Evolutionary conservation across 2,113 vertebrate species (phyloP), one percentile per base, ranked within the genome.

Genomic region (Trachemys scripta): DNA sequence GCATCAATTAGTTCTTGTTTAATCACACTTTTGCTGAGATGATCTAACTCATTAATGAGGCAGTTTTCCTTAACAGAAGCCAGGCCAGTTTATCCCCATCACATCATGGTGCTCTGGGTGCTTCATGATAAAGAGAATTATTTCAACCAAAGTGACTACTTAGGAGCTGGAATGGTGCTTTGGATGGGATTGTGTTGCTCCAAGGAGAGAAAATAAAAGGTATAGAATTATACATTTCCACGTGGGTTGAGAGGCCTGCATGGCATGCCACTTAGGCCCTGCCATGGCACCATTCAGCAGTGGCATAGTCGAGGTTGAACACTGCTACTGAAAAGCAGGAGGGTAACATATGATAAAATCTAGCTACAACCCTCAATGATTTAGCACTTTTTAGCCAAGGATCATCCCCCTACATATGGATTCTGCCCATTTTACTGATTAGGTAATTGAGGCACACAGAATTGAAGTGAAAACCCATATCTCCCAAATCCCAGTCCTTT

Each of bases 111-210:
- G 65, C 96, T 79, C 57, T 81, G 53, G 4, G 19, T 87, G 27
- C 93, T 95, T 94, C 90, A 0, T n/a, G n/a, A n/a, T n/a, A n/a
- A n/a, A n/a, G n/a, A n/a, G n/a, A n/a, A n/a, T n/a, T n/a, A n/a
- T 96, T 95, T 95, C 95, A 96, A 85, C 62, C 56, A 51, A 85
- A 86, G 93, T 35, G 90, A 93, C 90, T 91, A 90, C 82, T 86
- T 96, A 95, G 95, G 90, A 95, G 90, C 96, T 94, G 97, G 92
- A 50, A 62, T 90, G 89, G 87, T 96, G 78, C 69, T 96, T 95
- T 95, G 90, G 93, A 93, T 95, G 94, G 96, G 93, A 96, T 82
- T 87, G 57, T 62, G 57, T 27, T 62, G 27, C 57, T 62, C 27
- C 57, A 29, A 59, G 57, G 27, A 59, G 57, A 62, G 57, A 62